A percentile compares a stretch with the other conserved stretches of the same genome.
Evolutionary conservation across 2,113 vertebrate genomes (phyloP).

Genomic region (Paracanthobrama guichenoti): DNA sequence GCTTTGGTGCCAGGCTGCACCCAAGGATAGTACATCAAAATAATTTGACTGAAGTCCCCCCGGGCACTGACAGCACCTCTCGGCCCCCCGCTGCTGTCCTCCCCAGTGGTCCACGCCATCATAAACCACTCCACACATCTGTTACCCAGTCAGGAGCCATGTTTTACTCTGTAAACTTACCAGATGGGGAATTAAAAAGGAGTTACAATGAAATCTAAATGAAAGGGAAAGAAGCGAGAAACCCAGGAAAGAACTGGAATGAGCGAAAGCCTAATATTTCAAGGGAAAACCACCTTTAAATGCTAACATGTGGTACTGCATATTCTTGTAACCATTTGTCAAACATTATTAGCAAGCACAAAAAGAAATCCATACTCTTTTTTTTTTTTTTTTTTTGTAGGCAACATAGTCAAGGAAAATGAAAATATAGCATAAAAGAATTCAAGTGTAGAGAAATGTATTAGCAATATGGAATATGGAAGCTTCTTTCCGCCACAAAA

Average conservation of each 20-base stretch:
- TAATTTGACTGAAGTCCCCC: constrained; percentile 57
- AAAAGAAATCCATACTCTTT: neutral
- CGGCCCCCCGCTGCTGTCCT: constrained; percentile 50
- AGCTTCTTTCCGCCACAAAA: too few species aligned
- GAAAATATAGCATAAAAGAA: neutral
- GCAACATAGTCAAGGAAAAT: neutral
- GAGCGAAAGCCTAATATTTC: constrained; percentile 57
- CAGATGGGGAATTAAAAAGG: constrained; percentile 75
- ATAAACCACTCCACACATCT: constrained; percentile 77
- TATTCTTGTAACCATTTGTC: constrained; percentile 38
- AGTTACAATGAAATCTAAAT: constrained; percentile 69
- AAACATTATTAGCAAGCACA: constrained; percentile 31
- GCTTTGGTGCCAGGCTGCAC: constrained; percentile 63
- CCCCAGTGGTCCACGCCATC: constrained; percentile 65
- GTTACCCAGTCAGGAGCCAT: constrained; percentile 73
- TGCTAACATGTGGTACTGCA: constrained; percentile 39
- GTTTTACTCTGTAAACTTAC: constrained; percentile 74
- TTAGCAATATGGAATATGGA: neutral
- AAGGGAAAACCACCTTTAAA: constrained; percentile 48
- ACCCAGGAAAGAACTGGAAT: constrained; percentile 62
- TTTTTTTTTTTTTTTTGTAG: neutral
- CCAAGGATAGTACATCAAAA: constrained; percentile 70
- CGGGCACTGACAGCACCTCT: constrained; percentile 57
- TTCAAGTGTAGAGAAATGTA: neutral
- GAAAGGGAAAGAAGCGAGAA: constrained; percentile 63